These are phyloP conservation scores for Thalpophila matura DNA, from an alignment of 2,888 invertebrate genomes.

Conservation along the genomic window DNA sequence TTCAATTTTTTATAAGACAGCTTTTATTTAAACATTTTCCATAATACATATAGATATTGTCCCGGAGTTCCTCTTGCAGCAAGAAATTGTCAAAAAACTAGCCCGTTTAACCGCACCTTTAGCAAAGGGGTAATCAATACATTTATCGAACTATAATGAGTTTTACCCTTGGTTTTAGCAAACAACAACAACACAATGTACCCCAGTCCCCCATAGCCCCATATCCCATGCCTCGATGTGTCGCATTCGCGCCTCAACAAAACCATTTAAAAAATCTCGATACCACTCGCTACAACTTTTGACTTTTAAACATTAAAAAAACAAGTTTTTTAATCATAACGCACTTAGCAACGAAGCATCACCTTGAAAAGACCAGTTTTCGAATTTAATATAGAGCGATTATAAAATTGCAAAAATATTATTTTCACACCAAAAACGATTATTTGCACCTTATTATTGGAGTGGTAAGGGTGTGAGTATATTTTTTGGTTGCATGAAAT, in stretches of 20 bases:
- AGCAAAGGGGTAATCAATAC: no score
- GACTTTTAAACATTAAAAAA: slow-evolving; percentile 46
- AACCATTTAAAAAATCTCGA: slow-evolving; percentile 16
- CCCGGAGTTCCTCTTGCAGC: no score
- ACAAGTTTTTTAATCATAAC: slow-evolving; percentile 49
- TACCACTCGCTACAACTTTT: slow-evolving; percentile 41
- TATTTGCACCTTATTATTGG: slow-evolving; percentile 49
- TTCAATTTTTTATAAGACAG: background rate
- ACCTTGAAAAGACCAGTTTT: slow-evolving; percentile 76
- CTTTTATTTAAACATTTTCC: slow-evolving; percentile 1
- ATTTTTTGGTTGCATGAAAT: slow-evolving; percentile 12
- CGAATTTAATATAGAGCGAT: slow-evolving; percentile 77
- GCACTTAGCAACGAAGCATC: slow-evolving; percentile 66
- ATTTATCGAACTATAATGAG: slow-evolving; percentile 14
- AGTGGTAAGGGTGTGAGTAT: slow-evolving; percentile 36
- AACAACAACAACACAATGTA: slow-evolving; percentile 37
- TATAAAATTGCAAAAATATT: slow-evolving; percentile 64
- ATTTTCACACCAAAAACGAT: slow-evolving; percentile 31
- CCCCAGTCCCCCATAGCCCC: no score
- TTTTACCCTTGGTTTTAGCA: slow-evolving; percentile 26
- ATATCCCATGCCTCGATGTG: slow-evolving; percentile 26
- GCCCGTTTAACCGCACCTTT: no score
- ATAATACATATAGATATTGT: slow-evolving; percentile 28
- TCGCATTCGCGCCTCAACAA: slow-evolving; percentile 18
- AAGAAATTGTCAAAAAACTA: no score